phyloP scores from a whole-genome alignment of 1,140 invertebrate genomes.

The Macrocentrus cingulum region DNA sequence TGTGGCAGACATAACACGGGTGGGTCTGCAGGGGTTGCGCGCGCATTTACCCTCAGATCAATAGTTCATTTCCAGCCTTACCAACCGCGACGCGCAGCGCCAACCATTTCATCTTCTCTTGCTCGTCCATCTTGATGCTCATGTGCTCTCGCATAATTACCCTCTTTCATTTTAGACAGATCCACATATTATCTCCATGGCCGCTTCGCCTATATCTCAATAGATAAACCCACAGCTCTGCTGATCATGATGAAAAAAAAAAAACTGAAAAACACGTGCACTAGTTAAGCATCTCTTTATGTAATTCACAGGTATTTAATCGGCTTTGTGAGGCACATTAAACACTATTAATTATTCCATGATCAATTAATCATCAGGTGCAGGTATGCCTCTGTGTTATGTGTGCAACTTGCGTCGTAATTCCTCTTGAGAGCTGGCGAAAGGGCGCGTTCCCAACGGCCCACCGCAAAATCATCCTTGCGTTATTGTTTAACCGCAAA shows the following conservation, averaged over 20 bases:
- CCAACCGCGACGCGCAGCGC: constrained; percentile 34
- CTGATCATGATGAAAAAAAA: too few relatives aligned
- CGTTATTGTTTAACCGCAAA: too few relatives aligned
- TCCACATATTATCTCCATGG: neutral
- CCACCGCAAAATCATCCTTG: too few relatives aligned
- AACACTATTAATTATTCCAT: neutral
- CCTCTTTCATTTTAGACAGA: neutral
- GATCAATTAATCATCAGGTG: neutral
- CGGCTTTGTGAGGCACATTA: neutral
- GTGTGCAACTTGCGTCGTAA: neutral
- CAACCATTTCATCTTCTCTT: constrained; percentile 33
- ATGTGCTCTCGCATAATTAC: constrained; percentile 29
- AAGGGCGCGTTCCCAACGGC: too few relatives aligned
- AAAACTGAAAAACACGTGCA: too few relatives aligned
- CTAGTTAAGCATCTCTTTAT: neutral
- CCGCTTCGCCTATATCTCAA: neutral
- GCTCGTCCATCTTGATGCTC: constrained; percentile 20
- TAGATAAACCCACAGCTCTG: neutral
- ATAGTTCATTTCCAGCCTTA: constrained; percentile 56
- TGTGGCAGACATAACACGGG: constrained; percentile 39
- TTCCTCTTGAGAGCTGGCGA: neutral
- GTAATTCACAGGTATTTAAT: neutral
- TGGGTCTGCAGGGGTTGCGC: constrained; percentile 57
- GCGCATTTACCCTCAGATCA: constrained; percentile 50
- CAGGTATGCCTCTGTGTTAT: too few relatives aligned